Base-by-base conservation (phyloP, 2,113 vertebrate species). In the Benitochromis conjunctus region DNA sequence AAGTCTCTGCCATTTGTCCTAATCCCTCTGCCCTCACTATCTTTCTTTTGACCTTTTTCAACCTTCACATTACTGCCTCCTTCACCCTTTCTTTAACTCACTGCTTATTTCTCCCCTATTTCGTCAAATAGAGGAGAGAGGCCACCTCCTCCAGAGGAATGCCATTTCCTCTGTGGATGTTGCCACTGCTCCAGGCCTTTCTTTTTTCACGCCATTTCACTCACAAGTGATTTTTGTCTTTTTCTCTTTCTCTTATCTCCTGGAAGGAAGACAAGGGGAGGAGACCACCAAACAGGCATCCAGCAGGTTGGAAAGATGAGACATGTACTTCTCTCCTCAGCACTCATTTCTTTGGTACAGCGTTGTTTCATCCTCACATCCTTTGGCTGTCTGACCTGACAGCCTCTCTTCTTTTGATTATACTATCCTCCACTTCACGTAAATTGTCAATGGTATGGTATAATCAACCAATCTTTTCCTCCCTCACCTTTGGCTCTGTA, bases 151-250 rank as follows among this genome's bases (percentile, higher is more conserved):
- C 86, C 48, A 48, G 86, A 90, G 86, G 93, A 90, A 92, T 91
- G 81, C 34, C 84, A 92, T 93, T 94, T 94, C 87, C 90, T 82
- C 87, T 64, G 69, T 82, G 74, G 88, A 90, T 89, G 85, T 90
- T 91, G 69, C 82, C 77, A 69, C 89, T 29, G 87, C 90, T 91
- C 85, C 71, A 79, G 91, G 82, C 79, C 89, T 86, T 92, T 91
- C 66, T 87, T 89, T 64, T 91, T 83, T 91, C 88, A 92, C 86
- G 89, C 90, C 89, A 92, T 95, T 94, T 94, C 92, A 89, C 86
- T 89, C 81, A 76, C 86, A 93, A 92, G 91, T 90, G 80, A 87
- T 91, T 92, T 81, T 90, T 54, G 71, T 83, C 41, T 51, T 74
- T 57, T 84, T 41, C 12, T 21, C 48, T 62, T 51, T 34, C 51